phyloP scores from a whole-genome alignment of 1,140 invertebrate species.

The Bombus vancouverensis region DNA sequence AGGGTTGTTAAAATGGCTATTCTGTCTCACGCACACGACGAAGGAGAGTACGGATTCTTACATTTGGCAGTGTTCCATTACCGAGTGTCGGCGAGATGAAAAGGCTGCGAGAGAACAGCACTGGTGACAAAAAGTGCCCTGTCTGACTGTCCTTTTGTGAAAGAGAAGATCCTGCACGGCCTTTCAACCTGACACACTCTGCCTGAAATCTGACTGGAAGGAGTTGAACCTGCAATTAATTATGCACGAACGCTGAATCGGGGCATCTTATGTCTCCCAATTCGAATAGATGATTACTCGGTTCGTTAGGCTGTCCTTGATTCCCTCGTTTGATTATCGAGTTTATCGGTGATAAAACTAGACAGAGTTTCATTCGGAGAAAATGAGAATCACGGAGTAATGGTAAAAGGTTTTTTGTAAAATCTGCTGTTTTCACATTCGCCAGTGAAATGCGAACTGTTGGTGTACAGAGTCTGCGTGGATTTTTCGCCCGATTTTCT shows the following conservation, averaged over 20 bases:
- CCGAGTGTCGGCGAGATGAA: conserved; percentile 50
- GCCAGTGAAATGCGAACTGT: too few species aligned
- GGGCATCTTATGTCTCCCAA: too few species aligned
- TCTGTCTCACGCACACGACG: not conserved
- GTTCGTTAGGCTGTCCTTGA: not conserved
- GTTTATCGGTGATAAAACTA: not conserved
- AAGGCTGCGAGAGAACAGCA: conserved; percentile 16
- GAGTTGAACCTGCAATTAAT: conserved; percentile 49
- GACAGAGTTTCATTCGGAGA: not conserved
- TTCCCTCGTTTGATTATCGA: not conserved
- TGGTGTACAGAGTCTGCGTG: too few species aligned
- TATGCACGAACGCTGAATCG: conserved; percentile 46
- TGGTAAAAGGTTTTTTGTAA: not conserved
- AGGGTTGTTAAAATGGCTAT: conserved; percentile 40
- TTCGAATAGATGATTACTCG: conserved; percentile 27
- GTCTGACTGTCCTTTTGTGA: conserved; percentile 13
- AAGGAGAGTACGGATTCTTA: conserved; percentile 32
- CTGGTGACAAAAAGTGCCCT: conserved; percentile 27
- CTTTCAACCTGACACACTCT: not conserved
- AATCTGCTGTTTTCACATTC: too few species aligned
- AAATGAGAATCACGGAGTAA: too few species aligned
- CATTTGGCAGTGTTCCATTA: conserved; percentile 45
- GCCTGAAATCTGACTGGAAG: not conserved
- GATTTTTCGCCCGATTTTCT: too few species aligned
- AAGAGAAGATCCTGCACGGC: not conserved